A percentile compares a stretch with the other conserved stretches of the same genome.
These are phyloP conservation scores for Platygyra sinensis DNA, from an alignment of 64 coral and sea anemone species.

Conservation along the genomic window DNA sequence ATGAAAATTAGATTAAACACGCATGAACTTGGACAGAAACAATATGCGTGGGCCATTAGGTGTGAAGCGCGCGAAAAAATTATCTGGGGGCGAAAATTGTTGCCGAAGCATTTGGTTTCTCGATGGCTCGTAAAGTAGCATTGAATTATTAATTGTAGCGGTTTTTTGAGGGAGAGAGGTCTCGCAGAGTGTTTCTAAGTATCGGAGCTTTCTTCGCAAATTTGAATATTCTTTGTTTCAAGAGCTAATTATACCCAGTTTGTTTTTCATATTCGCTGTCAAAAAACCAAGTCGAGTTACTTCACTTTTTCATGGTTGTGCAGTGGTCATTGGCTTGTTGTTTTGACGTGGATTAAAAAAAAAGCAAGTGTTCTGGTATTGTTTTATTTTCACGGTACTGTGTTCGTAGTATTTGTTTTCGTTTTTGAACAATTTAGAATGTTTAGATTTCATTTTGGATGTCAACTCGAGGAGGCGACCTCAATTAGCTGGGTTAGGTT, in stretches of 20 bases:
- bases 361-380: background rate
- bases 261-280: background rate
- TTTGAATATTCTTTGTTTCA: background rate
- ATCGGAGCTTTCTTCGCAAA: background rate
- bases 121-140: background rate
- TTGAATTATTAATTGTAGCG: background rate
- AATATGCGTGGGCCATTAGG: background rate
- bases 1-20: background rate
- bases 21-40: background rate
- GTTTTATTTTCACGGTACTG: background rate
- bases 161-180: background rate
- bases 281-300: background rate
- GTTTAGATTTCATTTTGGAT: conserved; percentile 2
- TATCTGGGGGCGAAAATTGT: background rate
- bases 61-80: background rate
- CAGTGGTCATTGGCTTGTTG: background rate
- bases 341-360: background rate
- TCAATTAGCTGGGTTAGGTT: background rate
- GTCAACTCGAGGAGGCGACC: background rate
- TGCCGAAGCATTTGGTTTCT: background rate
- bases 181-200: background rate
- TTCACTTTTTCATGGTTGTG: background rate
- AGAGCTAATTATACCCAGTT: background rate
- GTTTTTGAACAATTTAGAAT: conserved; percentile 5
- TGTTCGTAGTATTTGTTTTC: background rate